Conservation (phyloP, 2,888 invertebrate genomes). For the Plagodis pulveraria region DNA sequence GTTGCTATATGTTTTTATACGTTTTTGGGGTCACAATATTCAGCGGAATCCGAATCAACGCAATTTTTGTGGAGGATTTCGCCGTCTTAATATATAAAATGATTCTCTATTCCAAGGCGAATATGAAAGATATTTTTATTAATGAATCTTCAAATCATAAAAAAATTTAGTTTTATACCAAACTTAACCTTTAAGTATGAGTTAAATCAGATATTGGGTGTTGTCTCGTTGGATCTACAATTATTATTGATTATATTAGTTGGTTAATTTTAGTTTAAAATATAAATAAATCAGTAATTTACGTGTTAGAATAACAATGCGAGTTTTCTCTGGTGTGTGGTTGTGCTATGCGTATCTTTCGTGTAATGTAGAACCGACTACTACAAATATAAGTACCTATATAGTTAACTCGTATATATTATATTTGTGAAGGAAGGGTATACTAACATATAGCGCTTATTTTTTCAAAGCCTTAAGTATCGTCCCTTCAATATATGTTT, state of each 20-base stretch:
- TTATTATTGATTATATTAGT: conserved; percentile 72
- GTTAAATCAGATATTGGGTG: conserved; percentile 44
- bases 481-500: conserved; percentile 45
- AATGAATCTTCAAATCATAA: conserved; percentile 23
- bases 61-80: conserved; percentile 15
- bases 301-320: conserved; percentile 73
- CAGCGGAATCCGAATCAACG: conserved; percentile 3
- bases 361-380: conserved; percentile 7
- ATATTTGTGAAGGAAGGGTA: conserved; percentile 68
- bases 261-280: conserved; percentile 75
- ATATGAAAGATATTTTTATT: conserved; percentile 5
- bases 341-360: conserved; percentile 72
- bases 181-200: conserved; percentile 25
- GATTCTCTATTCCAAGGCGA: too few relatives aligned
- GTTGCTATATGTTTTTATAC: not conserved
- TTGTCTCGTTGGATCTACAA: conserved; percentile 65
- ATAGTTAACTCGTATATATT: conserved; percentile 9
- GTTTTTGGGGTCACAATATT: not conserved
- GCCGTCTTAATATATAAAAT: not conserved
- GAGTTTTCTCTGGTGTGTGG: conserved; percentile 78
- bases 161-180: conserved; percentile 21
- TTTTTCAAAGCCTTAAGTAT: conserved; percentile 46
- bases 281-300: conserved; percentile 78
- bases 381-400: not conserved
- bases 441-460: conserved; percentile 53